Evolutionary conservation across 2,888 invertebrate species (phyloP).

Genomic region (Ichneumoninae sp.): DNA sequence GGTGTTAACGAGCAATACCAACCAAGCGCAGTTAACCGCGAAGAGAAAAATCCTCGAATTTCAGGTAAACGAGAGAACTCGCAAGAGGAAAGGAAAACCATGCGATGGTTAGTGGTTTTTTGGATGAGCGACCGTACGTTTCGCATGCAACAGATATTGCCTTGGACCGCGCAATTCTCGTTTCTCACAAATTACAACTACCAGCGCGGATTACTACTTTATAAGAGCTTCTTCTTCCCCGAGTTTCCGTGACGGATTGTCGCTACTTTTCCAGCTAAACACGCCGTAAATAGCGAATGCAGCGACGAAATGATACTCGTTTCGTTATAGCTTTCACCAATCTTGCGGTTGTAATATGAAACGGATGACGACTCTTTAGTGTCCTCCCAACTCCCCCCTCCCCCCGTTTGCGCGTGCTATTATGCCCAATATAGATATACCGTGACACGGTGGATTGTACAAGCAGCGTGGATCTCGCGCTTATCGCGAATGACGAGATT

Average conservation of each 20-base stretch:
- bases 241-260: constrained; percentile 25
- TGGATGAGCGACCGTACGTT: neutral
- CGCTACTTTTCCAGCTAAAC: constrained; percentile 42
- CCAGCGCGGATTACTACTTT: constrained; percentile 29
- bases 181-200: constrained; percentile 36
- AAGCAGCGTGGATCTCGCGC: constrained; percentile 1
- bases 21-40: neutral
- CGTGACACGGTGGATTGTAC: constrained; percentile 7
- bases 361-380: constrained; percentile 56
- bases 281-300: constrained; percentile 23
- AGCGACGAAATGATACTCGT: constrained; percentile 39
- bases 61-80: neutral
- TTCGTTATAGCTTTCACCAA: constrained; percentile 63
- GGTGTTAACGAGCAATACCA: neutral
- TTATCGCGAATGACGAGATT: constrained; percentile 62
- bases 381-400: neutral
- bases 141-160: constrained; percentile 1
- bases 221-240: neutral
- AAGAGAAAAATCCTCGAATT: neutral
- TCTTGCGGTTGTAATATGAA: constrained; percentile 60
- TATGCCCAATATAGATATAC: constrained; percentile 39
- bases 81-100: neutral
- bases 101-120: constrained; percentile 1
- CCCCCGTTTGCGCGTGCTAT: constrained; percentile 19
- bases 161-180: constrained; percentile 13